A percentile compares a stretch with the other conserved stretches of the same genome.
These are phyloP conservation scores for Tiliacea aurago DNA, from an alignment of 2,888 invertebrate species.

Conservation along the genomic window DNA sequence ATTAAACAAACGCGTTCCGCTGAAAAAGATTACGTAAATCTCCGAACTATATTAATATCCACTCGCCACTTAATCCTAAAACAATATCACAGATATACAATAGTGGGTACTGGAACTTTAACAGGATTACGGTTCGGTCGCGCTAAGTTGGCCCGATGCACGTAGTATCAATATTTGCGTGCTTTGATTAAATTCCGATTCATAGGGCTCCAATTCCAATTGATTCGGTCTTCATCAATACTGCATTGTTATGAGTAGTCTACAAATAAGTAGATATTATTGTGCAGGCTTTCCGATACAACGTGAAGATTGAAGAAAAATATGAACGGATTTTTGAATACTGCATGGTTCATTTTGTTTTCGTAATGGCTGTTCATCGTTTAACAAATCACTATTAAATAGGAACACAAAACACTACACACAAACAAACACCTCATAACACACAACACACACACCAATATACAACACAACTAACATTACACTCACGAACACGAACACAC, in stretches of 20 bases:
- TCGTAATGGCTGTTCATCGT: background rate
- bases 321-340: constrained; percentile 17
- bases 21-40: constrained; percentile 2
- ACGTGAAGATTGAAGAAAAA: constrained; percentile 35
- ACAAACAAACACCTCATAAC: no score
- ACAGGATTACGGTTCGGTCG: constrained; percentile 54
- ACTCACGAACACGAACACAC: no score
- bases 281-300: constrained; percentile 13
- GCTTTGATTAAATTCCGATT: constrained; percentile 64
- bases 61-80: constrained; percentile 23
- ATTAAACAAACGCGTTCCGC: background rate
- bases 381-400: no score
- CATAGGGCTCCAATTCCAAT: constrained; percentile 44
- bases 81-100: constrained; percentile 25
- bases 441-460: no score
- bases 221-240: constrained; percentile 40
- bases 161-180: constrained; percentile 62
- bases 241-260: constrained; percentile 32
- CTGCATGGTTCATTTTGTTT: background rate
- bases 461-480: no score
- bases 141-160: constrained; percentile 55
- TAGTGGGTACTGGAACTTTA: constrained; percentile 32
- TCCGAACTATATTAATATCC: constrained; percentile 2
- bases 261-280: constrained; percentile 40
- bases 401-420: no score